Evolutionary conservation across 1,140 invertebrate genomes (phyloP).

Genomic region (Pseudomyrmex gracilis): DNA sequence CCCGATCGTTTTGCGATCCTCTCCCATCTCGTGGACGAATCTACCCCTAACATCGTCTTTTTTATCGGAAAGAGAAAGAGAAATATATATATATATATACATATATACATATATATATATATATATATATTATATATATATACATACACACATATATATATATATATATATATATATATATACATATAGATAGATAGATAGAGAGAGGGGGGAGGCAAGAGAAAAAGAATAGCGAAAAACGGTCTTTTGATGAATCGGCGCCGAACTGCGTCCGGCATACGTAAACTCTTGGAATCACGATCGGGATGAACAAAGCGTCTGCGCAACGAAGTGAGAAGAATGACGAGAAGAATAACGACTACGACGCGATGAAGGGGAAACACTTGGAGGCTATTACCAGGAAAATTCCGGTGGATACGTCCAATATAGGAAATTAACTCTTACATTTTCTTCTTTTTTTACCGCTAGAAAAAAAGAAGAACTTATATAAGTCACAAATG

Average conservation of each 20-base stretch:
- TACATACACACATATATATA: no score
- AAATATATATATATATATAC: conserved; percentile 62
- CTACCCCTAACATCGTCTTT: conserved; percentile 49
- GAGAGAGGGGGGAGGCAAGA: no score
- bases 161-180: no score
- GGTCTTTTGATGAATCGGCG: conserved; percentile 75
- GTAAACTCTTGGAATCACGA: conserved; percentile 60
- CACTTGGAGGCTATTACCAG: conserved; percentile 20
- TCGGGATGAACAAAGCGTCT: conserved; percentile 65
- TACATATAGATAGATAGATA: no score
- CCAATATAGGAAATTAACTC: conserved; percentile 50
- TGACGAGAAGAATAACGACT: conserved; percentile 6
- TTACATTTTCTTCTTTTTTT: neutral
- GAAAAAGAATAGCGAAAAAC: conserved; percentile 46
- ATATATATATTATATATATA: no score
- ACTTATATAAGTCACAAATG: neutral
- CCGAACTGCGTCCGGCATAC: conserved; percentile 74
- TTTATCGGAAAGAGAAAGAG: conserved; percentile 10
- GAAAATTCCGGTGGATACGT: conserved; percentile 27
- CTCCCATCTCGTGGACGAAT: conserved; percentile 13
- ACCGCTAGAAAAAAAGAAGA: neutral
- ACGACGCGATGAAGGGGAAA: conserved; percentile 30
- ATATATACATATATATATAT: no score
- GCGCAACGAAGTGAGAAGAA: conserved; percentile 46
- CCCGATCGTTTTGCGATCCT: conserved; percentile 49